These are phyloP conservation scores for Danio choprae DNA, from an alignment of 2,797 vertebrate species.

Conservation along the genomic window DNA sequence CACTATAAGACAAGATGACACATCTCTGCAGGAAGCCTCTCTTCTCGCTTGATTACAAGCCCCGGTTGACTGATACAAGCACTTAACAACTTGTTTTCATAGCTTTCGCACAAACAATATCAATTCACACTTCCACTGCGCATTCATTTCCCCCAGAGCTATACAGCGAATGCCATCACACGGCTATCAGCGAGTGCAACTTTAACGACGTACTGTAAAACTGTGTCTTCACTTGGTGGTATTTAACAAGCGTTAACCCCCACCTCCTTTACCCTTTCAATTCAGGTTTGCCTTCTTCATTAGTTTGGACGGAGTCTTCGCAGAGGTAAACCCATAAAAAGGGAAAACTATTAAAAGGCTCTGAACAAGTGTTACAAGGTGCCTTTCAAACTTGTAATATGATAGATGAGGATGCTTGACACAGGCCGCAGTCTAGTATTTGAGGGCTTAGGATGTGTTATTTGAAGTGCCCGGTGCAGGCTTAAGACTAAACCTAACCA, in stretches of 20 bases:
- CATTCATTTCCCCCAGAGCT: conserved; percentile 17
- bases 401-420: conserved; percentile 54
- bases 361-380: conserved; percentile 51
- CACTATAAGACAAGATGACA: conserved; percentile 45
- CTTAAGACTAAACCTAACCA: conserved; percentile 55
- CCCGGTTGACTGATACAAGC: conserved; percentile 34
- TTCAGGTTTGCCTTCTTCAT: conserved; percentile 46
- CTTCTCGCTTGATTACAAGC: conserved; percentile 38
- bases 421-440: conserved; percentile 51
- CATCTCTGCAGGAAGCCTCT: conserved; percentile 39
- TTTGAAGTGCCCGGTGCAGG: conserved; percentile 56
- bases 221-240: conserved; percentile 22
- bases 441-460: conserved; percentile 44
- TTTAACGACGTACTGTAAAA: conserved; percentile 41
- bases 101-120: conserved; percentile 38
- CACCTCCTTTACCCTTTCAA: conserved; percentile 52
- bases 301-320: conserved; percentile 51
- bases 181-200: conserved; percentile 25
- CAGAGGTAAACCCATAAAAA: conserved; percentile 54
- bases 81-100: conserved; percentile 46
- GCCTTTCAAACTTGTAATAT: conserved; percentile 56
- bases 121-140: conserved; percentile 14
- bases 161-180: conserved; percentile 20
- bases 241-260: conserved; percentile 49
- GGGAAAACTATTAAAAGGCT: conserved; percentile 47